Conservation (phyloP, 2,797 vertebrate genomes). For the Myotis daubentonii region DNA sequence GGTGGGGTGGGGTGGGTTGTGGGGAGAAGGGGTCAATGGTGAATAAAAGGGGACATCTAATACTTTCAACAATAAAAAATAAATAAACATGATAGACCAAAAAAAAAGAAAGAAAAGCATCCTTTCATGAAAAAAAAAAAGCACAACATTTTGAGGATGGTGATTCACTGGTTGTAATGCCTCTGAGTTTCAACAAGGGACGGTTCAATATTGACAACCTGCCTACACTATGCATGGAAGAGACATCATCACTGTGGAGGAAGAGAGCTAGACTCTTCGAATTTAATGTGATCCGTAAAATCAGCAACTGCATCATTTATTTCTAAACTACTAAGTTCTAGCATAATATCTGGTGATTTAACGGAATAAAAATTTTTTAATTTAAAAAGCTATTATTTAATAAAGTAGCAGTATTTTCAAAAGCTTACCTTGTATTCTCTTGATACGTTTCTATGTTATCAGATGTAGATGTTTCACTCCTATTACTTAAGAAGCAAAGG, state of each 20-base stretch:
- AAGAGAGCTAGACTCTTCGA: not conserved
- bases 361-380: not conserved
- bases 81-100: too few relatives aligned
- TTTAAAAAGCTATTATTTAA: slow-evolving; percentile 37
- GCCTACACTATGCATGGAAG: not conserved
- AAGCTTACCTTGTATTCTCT: slow-evolving; percentile 85
- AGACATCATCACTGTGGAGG: slow-evolving; percentile 24
- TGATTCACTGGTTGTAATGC: not conserved
- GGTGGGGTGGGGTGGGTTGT: too few relatives aligned
- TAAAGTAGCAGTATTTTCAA: slow-evolving; percentile 47
- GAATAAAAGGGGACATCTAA: too few relatives aligned
- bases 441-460: slow-evolving; percentile 83
- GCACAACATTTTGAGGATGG: not conserved
- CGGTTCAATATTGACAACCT: slow-evolving; percentile 30
- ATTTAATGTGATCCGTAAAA: slow-evolving; percentile 8
- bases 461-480: slow-evolving; percentile 84
- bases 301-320: not conserved
- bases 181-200: slow-evolving; percentile 29
- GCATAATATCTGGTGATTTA: not conserved
- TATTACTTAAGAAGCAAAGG: slow-evolving; percentile 82
- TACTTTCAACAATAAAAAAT: too few relatives aligned
- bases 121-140: too few relatives aligned
- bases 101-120: too few relatives aligned
- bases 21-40: too few relatives aligned
- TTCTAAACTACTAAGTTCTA: slow-evolving; percentile 30